Evolutionary conservation across 2,113 vertebrate genomes (phyloP).

Genomic region (Ivindomyrus marchei): DNA sequence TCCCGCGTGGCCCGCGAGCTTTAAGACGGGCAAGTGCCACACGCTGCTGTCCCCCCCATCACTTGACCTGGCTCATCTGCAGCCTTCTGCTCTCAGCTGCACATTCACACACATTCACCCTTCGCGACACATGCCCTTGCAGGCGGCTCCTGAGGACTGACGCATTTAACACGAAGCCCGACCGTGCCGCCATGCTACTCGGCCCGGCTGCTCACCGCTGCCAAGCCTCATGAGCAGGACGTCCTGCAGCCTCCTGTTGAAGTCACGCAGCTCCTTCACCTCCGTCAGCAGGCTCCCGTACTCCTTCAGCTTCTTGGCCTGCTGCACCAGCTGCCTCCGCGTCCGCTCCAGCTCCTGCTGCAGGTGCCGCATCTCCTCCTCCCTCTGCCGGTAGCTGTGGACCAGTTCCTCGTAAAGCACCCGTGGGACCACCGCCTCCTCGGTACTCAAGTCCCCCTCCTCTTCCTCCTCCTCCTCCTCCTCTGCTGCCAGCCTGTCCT

Average conservation of each 20-base stretch:
- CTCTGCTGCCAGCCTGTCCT: conserved; percentile 58
- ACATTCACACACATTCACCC: not conserved
- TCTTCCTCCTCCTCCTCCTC: conserved; percentile 56
- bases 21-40: conserved; percentile 55
- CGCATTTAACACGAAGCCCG: not conserved
- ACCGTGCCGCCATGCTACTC: not conserved
- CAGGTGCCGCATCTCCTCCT: conserved; percentile 93
- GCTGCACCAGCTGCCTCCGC: conserved; percentile 89
- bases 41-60: conserved; percentile 41
- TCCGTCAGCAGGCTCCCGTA: conserved; percentile 90
- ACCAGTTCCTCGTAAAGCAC: conserved; percentile 93
- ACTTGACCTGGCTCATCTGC: conserved; percentile 54
- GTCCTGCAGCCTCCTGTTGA: conserved; percentile 95
- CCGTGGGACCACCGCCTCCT: conserved; percentile 78
- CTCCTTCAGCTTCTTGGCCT: conserved; percentile 97
- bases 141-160: not conserved
- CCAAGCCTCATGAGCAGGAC: conserved; percentile 92
- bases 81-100: conserved; percentile 46
- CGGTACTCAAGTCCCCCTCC: conserved; percentile 51
- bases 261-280: conserved; percentile 97
- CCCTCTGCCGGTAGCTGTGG: conserved; percentile 92
- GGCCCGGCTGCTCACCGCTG: conserved; percentile 71
- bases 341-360: conserved; percentile 96
- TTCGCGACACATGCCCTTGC: not conserved
- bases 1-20: conserved; percentile 58